Percentiles rank a stretch among this genome's conserved stretches.
Conservation (phyloP, 2,888 invertebrate species). For the Atherix ibis region DNA sequence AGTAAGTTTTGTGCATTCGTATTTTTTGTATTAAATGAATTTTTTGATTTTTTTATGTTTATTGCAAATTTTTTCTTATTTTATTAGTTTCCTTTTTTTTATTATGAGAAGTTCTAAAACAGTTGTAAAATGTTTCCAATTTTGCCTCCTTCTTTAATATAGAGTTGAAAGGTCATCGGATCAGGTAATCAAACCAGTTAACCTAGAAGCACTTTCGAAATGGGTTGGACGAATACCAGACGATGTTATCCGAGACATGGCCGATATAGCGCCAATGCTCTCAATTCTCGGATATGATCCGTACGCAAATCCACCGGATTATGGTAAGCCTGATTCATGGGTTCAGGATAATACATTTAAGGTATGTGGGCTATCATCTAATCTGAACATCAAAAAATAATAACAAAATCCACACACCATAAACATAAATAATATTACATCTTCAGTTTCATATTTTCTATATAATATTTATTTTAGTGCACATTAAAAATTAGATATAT, state of each 20-base stretch:
- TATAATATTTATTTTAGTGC: no score
- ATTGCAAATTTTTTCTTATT: no score
- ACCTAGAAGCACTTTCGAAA: constrained; percentile 85
- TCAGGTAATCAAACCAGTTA: constrained; percentile 97
- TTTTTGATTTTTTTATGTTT: no score
- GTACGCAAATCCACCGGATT: constrained; percentile 87
- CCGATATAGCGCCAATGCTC: constrained; percentile 87
- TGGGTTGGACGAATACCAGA: constrained; percentile 82
- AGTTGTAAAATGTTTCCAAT: neutral
- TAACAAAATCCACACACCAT: no score
- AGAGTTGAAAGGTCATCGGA: constrained; percentile 96
- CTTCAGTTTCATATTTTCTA: no score
- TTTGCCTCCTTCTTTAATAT: constrained; percentile 21
- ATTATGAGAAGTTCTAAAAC: no score
- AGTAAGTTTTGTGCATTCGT: no score
- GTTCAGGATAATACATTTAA: constrained; percentile 50
- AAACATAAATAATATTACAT: no score
- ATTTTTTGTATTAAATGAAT: no score
- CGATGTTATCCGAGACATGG: constrained; percentile 87
- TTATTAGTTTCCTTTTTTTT: no score
- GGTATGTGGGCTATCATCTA: constrained; percentile 23
- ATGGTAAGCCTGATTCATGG: constrained; percentile 67
- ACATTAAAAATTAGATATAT: no score
- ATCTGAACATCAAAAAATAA: no score
- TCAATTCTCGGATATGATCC: constrained; percentile 89